Evolutionary conservation across 2,888 invertebrate species (phyloP).

Genomic region (Cephus nigrinus): DNA sequence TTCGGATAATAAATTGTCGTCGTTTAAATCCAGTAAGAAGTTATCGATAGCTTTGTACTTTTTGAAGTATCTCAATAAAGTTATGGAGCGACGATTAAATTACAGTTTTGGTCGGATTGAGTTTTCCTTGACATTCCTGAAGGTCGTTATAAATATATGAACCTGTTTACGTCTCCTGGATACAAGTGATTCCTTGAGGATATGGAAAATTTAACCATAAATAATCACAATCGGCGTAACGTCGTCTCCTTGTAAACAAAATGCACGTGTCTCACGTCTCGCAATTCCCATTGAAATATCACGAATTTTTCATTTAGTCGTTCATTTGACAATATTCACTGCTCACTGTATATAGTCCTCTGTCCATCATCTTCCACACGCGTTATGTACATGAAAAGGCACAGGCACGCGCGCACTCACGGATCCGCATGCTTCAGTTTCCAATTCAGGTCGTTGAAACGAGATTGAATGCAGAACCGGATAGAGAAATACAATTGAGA

Average conservation of each 20-base stretch:
- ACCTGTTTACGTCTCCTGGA: background rate
- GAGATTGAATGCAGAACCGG: background rate
- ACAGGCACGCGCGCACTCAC: background rate
- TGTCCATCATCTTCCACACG: background rate
- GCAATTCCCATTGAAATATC: background rate
- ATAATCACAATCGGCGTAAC: background rate
- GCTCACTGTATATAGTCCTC: background rate
- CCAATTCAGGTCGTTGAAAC: background rate
- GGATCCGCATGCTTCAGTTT: background rate
- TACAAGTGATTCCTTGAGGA: background rate
- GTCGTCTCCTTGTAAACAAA: background rate
- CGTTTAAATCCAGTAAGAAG: background rate
- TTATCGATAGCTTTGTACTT: background rate
- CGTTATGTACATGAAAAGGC: background rate
- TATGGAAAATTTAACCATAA: constrained; percentile 6
- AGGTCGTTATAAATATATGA: background rate
- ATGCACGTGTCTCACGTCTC: background rate
- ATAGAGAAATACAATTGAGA: background rate
- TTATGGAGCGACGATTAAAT: background rate
- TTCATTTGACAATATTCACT: background rate
- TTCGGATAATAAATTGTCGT: background rate
- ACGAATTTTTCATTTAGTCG: background rate
- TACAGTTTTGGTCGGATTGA: background rate
- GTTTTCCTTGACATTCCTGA: background rate
- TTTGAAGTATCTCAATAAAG: background rate